Percentiles rank a stretch among this genome's conserved stretches.
phyloP scores from a whole-genome alignment of 2,113 vertebrate species.

The Hemibagrus wyckioides region DNA sequence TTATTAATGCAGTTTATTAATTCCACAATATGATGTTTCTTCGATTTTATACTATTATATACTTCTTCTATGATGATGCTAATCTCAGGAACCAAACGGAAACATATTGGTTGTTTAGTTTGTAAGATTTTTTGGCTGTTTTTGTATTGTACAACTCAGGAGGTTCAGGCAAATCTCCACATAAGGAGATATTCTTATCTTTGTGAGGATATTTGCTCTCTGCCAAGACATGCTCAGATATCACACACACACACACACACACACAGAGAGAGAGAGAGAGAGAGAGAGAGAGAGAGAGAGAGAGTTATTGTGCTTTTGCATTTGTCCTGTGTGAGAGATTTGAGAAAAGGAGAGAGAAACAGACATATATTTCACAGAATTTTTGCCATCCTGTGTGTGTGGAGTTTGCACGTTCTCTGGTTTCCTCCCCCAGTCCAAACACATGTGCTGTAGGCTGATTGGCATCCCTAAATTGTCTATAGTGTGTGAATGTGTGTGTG shows the following conservation, averaged over 20 bases:
- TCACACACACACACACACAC: background rate
- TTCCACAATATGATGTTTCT: background rate
- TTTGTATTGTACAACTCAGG: background rate
- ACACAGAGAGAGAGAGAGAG: no score
- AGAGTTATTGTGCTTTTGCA: background rate
- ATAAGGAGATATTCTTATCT: background rate
- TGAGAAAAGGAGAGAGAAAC: conserved; percentile 29
- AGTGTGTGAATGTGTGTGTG: no score
- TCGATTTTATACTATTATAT: no score
- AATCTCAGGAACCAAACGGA: background rate
- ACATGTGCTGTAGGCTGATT: no score
- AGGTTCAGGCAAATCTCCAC: no score
- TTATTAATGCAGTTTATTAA: background rate
- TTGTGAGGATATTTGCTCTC: background rate
- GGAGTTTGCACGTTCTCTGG: no score
- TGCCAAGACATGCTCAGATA: background rate
- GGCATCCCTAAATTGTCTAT: no score
- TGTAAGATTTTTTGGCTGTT: background rate
- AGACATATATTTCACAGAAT: conserved; percentile 59
- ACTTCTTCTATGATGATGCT: background rate
- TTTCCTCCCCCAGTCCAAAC: no score
- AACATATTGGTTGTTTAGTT: background rate
- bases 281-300: no score
- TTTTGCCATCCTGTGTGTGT: no score
- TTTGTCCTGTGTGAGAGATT: no score